A percentile compares a stretch with the other conserved stretches of the same genome.
Evolutionary conservation across 1,140 invertebrate genomes (phyloP).

Genomic region (Elymnias hypermnestra): DNA sequence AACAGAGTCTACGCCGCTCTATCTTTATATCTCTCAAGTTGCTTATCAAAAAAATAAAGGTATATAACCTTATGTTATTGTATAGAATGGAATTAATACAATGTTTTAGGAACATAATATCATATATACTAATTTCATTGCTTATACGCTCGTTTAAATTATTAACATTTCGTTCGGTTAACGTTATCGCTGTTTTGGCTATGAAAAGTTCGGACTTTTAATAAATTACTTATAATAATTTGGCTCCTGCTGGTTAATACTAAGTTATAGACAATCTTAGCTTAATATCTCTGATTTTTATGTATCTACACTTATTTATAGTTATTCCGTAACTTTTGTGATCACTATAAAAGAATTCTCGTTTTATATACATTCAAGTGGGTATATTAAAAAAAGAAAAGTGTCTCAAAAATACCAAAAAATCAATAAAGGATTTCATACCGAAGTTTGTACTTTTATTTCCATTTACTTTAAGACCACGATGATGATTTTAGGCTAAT

Average conservation of each 20-base stretch:
- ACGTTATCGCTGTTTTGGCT: slow-evolving; percentile 1
- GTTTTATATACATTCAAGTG: slow-evolving; percentile 29
- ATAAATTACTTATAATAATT: not conserved
- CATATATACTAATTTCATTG: too few species aligned
- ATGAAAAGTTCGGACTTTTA: slow-evolving; percentile 2
- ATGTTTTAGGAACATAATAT: too few species aligned
- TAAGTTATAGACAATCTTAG: not conserved
- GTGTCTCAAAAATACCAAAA: slow-evolving; percentile 61
- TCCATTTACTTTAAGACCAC: too few species aligned
- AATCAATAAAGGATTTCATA: slow-evolving; percentile 62
- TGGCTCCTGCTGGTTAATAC: not conserved
- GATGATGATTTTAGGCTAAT: too few species aligned
- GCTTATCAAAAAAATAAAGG: too few species aligned
- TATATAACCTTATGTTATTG: too few species aligned
- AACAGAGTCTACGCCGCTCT: too few species aligned
- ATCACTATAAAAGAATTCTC: slow-evolving; percentile 16
- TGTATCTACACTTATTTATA: not conserved
- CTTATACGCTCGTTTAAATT: too few species aligned
- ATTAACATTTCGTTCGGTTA: too few species aligned
- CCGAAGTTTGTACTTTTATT: slow-evolving; percentile 30
- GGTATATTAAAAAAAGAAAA: slow-evolving; percentile 45
- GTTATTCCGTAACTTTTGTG: slow-evolving; percentile 10
- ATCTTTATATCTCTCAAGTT: too few species aligned
- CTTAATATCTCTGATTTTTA: not conserved
- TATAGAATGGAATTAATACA: too few species aligned